Evolutionary conservation across 2,888 invertebrate species (phyloP), one percentile per base, ranked within the genome.

Genomic region (Aelia acuminata): DNA sequence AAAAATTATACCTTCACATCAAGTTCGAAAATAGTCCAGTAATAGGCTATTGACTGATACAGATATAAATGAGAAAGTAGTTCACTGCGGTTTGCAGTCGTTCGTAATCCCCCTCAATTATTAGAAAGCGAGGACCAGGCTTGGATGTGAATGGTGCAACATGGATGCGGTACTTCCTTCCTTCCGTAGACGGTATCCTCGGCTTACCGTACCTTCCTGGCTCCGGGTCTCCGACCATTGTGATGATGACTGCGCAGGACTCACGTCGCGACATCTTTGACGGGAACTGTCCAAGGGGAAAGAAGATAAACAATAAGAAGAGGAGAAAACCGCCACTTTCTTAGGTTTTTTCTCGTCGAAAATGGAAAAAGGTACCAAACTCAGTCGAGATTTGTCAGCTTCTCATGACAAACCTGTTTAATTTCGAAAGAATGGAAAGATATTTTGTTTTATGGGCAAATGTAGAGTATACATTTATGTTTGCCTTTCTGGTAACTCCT

Each of bases 321-420:
- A 43, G 43, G 80, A 10, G 80, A 47, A 43, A 80, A 80, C 80
- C 80, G 4, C 80, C 13, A 43, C 80, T 80, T 80, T 80, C 80
- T n/a, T 47, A 70, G 63, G 31, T 7, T 70, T 47, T 39, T 80
- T 80, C 43, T 47, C n/a, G 43, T 80, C 43, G 80, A n/a, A 47
- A 80, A 47, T 47, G 43, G 43, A 47, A 39, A 80, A 22, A 80
- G 22, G 5, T 43, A 15, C 20, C 43, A 43, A 31, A 15, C 0
- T 26, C 13, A 26, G 26, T 63, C 63, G 15, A 7, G 63, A 8
- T 18, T 18, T n/a, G n/a, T n/a, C n/a, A n/a, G n/a, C n/a, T n/a
- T n/a, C n/a, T 0, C 26, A 63, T 3, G 63, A 63, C 63, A 35
- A 70, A 70, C 5, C 18, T 35, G 18, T 20, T 18, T 7, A 13